phyloP scores from a whole-genome alignment of 1,140 invertebrate genomes.

The Schlechtendalia chinensis region DNA sequence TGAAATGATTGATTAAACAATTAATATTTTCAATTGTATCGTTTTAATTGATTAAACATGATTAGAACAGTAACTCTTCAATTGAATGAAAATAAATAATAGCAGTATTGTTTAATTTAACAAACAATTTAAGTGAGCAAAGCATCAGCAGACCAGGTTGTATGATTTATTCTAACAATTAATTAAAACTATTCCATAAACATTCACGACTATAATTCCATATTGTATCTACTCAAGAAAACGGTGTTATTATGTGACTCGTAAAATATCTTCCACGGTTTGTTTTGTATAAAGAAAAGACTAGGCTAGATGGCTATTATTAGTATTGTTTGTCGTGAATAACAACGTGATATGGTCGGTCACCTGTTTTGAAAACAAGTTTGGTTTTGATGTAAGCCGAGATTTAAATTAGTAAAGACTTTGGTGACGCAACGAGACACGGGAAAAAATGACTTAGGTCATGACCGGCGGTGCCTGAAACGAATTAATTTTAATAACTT shows the following conservation, averaged over 20 bases:
- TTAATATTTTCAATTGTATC: constrained; percentile 26
- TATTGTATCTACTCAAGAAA: background rate
- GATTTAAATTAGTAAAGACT: constrained; percentile 40
- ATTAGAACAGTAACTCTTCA: constrained; percentile 1
- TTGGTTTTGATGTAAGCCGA: constrained; percentile 41
- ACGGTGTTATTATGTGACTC: background rate
- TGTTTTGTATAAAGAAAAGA: background rate
- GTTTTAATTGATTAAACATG: constrained; percentile 28
- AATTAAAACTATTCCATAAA: constrained; percentile 13
- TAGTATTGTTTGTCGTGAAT: background rate
- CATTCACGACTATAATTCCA: background rate
- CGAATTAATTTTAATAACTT: constrained; percentile 48
- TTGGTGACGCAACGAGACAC: constrained; percentile 8
- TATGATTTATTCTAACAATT: background rate
- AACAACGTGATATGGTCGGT: background rate
- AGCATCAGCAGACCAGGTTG: background rate
- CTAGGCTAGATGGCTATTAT: background rate
- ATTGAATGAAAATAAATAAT: constrained; percentile 28
- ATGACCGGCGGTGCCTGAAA: constrained; percentile 36
- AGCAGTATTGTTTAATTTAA: background rate
- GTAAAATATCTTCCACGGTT: background rate
- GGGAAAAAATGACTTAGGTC: constrained; percentile 44
- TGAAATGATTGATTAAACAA: constrained; percentile 18
- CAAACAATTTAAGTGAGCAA: background rate
- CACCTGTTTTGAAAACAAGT: constrained; percentile 19